Evolutionary conservation across 2,888 invertebrate genomes (phyloP).

Genomic region (Temnothorax unifasciatus): DNA sequence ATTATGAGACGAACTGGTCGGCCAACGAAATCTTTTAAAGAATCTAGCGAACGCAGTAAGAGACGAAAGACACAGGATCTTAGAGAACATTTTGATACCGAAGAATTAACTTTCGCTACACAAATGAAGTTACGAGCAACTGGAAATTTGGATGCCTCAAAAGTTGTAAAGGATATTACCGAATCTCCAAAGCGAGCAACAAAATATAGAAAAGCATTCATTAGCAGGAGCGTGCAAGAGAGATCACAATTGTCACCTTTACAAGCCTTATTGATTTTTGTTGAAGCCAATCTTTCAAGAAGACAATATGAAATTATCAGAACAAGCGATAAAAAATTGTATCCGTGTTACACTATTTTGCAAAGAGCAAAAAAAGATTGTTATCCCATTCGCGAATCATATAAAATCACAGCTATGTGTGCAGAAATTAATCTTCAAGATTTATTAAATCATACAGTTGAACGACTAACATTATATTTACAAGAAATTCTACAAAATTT

Average conservation of each 20-base stretch:
- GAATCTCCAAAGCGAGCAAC: background rate
- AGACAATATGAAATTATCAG: constrained; percentile 36
- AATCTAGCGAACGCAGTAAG: background rate
- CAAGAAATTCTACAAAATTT: constrained; percentile 21
- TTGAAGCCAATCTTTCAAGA: constrained; percentile 22
- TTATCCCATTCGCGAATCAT: constrained; percentile 40
- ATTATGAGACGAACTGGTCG: background rate
- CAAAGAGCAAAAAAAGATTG: constrained; percentile 47
- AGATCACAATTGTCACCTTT: background rate
- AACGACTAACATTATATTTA: constrained; percentile 23
- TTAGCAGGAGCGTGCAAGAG: background rate
- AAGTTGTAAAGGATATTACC: background rate
- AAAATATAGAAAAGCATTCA: background rate
- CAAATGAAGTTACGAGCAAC: constrained; percentile 11
- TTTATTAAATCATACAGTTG: constrained; percentile 35
- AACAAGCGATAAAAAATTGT: constrained; percentile 14
- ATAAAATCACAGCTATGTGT: background rate
- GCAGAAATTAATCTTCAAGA: constrained; percentile 45
- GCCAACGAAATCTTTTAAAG: background rate
- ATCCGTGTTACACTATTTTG: constrained; percentile 22
- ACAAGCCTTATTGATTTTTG: constrained; percentile 7
- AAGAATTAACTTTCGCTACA: constrained; percentile 17
- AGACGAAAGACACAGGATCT: background rate
- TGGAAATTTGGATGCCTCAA: background rate
- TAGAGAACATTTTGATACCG: background rate